A percentile compares a stretch with the other conserved stretches of the same genome.
These are phyloP conservation scores for Pterocles burchelli DNA, from an alignment of 2,113 vertebrate genomes.

Conservation along the genomic window DNA sequence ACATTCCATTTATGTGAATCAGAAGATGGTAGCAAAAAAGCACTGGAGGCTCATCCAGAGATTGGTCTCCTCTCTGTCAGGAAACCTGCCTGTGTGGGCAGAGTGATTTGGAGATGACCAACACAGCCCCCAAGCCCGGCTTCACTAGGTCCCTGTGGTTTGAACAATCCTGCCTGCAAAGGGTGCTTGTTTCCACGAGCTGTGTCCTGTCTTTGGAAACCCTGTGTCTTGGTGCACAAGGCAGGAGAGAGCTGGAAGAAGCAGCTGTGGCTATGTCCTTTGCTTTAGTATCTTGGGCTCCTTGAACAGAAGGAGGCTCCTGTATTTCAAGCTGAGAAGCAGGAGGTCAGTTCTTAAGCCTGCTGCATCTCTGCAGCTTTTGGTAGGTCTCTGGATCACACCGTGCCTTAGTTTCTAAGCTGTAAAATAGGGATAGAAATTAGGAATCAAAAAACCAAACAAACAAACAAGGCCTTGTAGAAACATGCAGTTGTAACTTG, in stretches of 20 bases:
- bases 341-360: background rate
- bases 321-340: background rate
- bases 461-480: background rate
- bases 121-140: background rate
- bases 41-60: background rate
- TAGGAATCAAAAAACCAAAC: background rate
- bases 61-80: background rate
- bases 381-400: background rate
- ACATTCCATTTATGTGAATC: background rate
- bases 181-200: background rate
- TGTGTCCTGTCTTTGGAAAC: background rate
- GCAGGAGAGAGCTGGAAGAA: background rate
- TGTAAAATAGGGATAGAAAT: background rate
- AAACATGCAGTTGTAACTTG: background rate
- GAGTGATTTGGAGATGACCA: background rate
- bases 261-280: background rate
- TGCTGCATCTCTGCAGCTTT: background rate
- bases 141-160: background rate
- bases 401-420: background rate
- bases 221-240: background rate
- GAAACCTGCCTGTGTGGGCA: constrained; percentile 37
- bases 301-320: background rate
- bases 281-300: background rate
- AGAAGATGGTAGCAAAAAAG: constrained; percentile 30
- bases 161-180: background rate